Evolutionary conservation across 2,888 invertebrate genomes (phyloP).

Genomic region (Yponomeuta cagnagella): DNA sequence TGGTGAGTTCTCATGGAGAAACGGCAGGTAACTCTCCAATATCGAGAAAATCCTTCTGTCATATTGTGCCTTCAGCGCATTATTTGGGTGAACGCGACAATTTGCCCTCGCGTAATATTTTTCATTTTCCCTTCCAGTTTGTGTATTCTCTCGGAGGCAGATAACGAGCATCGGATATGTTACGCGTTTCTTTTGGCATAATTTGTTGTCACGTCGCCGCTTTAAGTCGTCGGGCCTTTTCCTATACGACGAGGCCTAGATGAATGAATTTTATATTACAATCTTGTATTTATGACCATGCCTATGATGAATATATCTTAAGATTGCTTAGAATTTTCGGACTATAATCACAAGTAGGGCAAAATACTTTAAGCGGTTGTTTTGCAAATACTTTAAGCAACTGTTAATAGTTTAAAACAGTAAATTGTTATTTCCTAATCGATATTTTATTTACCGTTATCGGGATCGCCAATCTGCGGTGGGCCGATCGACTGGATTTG

Average conservation of each 20-base stretch:
- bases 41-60: background rate
- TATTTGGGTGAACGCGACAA: background rate
- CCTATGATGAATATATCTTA: no score
- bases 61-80: background rate
- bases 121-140: constrained; percentile 14
- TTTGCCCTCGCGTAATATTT: constrained; percentile 17
- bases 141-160: constrained; percentile 18
- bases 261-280: background rate
- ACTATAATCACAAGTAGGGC: no score
- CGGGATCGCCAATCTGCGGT: no score
- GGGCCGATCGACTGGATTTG: no score
- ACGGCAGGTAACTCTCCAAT: background rate
- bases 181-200: constrained; percentile 41
- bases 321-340: no score
- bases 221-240: background rate
- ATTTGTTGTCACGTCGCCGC: constrained; percentile 35
- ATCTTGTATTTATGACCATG: no score
- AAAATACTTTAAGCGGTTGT: no score
- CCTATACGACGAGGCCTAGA: background rate
- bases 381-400: no score
- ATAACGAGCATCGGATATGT: constrained; percentile 41
- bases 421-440: no score
- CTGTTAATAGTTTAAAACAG: no score
- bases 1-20: background rate
- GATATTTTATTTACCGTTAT: no score